phyloP scores from a whole-genome alignment of 1,140 invertebrate species.

The Drosophila sechellia region DNA sequence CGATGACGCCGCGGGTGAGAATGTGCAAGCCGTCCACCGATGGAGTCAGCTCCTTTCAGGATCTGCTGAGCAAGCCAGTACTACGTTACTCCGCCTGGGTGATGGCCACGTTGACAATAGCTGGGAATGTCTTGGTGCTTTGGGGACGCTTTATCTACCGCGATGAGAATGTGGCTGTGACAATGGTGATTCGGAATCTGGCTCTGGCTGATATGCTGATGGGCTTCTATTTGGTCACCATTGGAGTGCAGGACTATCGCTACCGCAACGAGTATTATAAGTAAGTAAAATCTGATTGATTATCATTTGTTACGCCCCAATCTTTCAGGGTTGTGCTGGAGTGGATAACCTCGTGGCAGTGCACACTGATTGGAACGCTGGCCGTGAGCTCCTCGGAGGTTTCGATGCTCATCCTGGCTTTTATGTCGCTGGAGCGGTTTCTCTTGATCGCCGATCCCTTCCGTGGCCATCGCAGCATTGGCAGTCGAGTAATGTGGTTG shows the following conservation, averaged over 20 bases:
- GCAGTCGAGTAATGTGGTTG: conserved; percentile 85
- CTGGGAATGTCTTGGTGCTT: conserved; percentile 89
- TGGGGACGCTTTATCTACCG: conserved; percentile 88
- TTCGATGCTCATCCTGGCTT: conserved; percentile 90
- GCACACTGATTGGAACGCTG: conserved; percentile 87
- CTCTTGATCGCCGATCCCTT: conserved; percentile 89
- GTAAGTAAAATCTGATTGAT: conserved; percentile 15
- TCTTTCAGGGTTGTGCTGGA: conserved; percentile 85
- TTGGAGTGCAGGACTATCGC: conserved; percentile 88
- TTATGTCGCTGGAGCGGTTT: conserved; percentile 91
- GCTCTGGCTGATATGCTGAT: conserved; percentile 92
- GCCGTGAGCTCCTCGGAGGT: conserved; percentile 90
- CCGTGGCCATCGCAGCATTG: conserved; percentile 86
- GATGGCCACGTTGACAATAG: conserved; percentile 88
- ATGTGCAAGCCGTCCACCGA: conserved; percentile 89
- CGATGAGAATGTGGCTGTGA: conserved; percentile 87
- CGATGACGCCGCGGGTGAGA: conserved; percentile 87
- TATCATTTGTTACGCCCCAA: too few species aligned
- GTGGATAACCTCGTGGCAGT: conserved; percentile 90
- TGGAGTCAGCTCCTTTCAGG: conserved; percentile 89
- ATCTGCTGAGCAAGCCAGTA: conserved; percentile 88
- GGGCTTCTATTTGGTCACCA: conserved; percentile 91
- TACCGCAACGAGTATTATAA: conserved; percentile 88
- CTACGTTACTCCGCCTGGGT: conserved; percentile 90
- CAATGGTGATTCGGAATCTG: conserved; percentile 89